Conservation (phyloP, 2,113 vertebrate species). For the Lucifuga dentata region DNA sequence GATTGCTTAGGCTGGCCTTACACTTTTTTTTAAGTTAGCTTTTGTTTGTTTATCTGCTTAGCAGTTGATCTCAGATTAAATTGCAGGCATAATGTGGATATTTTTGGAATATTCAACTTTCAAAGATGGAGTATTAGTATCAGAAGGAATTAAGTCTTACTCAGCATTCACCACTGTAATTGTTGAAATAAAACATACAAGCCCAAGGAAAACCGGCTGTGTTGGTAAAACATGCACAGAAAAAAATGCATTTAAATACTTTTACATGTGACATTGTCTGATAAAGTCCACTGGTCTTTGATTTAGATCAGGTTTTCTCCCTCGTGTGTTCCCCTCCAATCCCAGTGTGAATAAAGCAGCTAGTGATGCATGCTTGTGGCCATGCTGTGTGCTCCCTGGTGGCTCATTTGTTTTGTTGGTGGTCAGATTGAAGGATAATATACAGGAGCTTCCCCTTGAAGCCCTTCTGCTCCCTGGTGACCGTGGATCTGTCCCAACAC, state of each 20-base stretch:
- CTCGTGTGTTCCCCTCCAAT: constrained; percentile 10
- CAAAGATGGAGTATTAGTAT: neutral
- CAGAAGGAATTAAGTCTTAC: constrained; percentile 2
- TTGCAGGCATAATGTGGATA: neutral
- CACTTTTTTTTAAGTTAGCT: neutral
- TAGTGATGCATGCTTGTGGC: constrained; percentile 50
- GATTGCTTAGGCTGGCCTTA: neutral
- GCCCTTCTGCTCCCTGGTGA: constrained; percentile 60
- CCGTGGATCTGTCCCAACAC: constrained; percentile 61
- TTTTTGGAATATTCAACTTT: constrained; percentile 10
- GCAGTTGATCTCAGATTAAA: neutral
- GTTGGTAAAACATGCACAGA: neutral
- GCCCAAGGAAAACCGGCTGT: neutral
- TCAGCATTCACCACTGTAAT: neutral
- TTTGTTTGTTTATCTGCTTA: no score
- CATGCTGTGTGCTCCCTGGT: constrained; percentile 62
- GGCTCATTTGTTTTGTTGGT: constrained; percentile 75
- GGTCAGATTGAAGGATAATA: constrained; percentile 72
- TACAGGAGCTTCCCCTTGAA: constrained; percentile 64
- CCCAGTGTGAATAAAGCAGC: constrained; percentile 44
- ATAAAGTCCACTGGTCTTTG: constrained; percentile 1
- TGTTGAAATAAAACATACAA: constrained; percentile 16
- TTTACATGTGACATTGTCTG: constrained; percentile 1
- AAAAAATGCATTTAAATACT: neutral
- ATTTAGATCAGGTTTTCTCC: constrained; percentile 28